phyloP scores from a whole-genome alignment of 2,797 vertebrate species.

The Gorsachius magnificus region DNA sequence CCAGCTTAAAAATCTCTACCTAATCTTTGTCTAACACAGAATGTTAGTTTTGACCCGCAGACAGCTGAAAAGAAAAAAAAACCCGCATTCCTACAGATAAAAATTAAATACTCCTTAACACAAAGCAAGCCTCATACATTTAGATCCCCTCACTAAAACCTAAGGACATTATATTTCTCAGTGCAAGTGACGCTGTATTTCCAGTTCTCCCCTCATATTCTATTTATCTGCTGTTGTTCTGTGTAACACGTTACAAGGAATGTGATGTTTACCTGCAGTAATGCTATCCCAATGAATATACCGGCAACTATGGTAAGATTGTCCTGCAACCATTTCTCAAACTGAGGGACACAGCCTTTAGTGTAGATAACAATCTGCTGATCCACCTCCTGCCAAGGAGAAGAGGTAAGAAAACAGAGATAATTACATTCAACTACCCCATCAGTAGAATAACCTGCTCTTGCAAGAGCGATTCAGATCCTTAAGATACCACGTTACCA shows the following conservation, averaged over 20 bases:
- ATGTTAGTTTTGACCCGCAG: background rate
- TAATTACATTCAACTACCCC: background rate
- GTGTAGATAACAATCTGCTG: conserved; percentile 95
- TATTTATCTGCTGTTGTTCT: background rate
- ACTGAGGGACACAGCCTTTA: conserved; percentile 98
- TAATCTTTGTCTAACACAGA: background rate
- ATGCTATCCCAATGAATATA: conserved; percentile 96
- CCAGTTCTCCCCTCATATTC: background rate
- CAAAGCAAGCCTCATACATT: background rate
- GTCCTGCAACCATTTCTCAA: conserved; percentile 99
- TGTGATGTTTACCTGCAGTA: conserved; percentile 85
- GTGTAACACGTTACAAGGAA: background rate
- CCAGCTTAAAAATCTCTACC: background rate
- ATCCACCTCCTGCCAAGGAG: conserved; percentile 86
- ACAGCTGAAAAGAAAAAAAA: background rate
- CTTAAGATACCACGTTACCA: background rate
- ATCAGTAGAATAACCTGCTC: background rate
- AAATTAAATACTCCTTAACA: background rate
- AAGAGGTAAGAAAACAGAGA: conserved; percentile 42
- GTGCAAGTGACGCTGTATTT: background rate
- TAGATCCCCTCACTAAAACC: background rate
- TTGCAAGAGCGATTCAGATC: conserved; percentile 15
- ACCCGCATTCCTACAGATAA: background rate
- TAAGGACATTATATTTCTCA: rapidly evolving
- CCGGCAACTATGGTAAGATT: conserved; percentile 98